Conservation (phyloP, 1,140 invertebrate species). For the Ceratosolen fusciceps region DNA sequence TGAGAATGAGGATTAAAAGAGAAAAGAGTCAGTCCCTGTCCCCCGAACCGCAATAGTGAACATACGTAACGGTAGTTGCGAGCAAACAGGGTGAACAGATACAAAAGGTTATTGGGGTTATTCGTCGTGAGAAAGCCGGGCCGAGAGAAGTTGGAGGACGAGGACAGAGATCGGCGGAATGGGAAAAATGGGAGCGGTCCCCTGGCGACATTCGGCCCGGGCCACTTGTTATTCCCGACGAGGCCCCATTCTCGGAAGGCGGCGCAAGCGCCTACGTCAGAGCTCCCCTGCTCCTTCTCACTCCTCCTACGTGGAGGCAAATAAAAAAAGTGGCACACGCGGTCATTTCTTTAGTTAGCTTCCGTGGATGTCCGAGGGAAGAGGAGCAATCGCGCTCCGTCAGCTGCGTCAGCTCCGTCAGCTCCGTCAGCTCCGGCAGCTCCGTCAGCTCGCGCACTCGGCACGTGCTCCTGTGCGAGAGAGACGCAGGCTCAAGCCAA, state of each 20-base stretch:
- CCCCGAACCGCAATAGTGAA: too few relatives aligned
- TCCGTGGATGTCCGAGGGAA: not conserved
- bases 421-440: too few relatives aligned
- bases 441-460: too few relatives aligned
- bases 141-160: too few relatives aligned
- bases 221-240: not conserved
- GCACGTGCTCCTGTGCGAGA: not conserved
- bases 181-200: not conserved
- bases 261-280: not conserved
- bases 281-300: not conserved
- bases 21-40: too few relatives aligned
- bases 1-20: too few relatives aligned
- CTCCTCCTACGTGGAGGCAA: not conserved
- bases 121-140: too few relatives aligned
- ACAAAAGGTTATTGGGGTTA: too few relatives aligned
- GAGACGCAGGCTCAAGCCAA: not conserved
- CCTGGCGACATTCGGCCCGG: not conserved
- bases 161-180: too few relatives aligned
- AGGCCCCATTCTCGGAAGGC: not conserved
- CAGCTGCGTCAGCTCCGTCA: too few relatives aligned
- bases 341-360: not conserved
- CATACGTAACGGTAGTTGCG: too few relatives aligned
- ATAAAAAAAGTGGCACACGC: slow-evolving; percentile 31
- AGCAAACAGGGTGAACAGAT: too few relatives aligned
- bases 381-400: not conserved